Evolutionary conservation across 2,888 invertebrate species (phyloP).

Genomic region (Sepioteuthis lessoniana): DNA sequence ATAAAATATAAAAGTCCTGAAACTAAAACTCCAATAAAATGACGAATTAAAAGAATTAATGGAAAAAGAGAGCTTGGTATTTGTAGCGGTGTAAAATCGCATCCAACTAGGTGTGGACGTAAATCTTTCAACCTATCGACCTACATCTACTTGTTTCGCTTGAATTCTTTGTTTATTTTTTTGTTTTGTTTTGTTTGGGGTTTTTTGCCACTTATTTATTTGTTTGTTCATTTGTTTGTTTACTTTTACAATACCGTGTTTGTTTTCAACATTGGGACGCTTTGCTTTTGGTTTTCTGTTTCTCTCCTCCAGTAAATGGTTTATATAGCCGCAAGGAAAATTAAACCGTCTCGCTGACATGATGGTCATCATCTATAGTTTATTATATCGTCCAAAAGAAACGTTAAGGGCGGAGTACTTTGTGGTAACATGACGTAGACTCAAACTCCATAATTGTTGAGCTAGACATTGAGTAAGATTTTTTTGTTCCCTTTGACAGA

Average conservation of each 20-base stretch:
- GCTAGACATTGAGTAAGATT: not conserved
- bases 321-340: not conserved
- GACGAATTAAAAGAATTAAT: too few species aligned
- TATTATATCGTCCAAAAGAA: not conserved
- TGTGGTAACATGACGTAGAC: not conserved
- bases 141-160: not conserved
- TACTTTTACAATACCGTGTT: not conserved
- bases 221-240: not conserved
- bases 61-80: not conserved
- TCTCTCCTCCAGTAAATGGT: not conserved
- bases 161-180: not conserved
- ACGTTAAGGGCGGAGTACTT: not conserved
- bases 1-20: not conserved
- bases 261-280: not conserved
- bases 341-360: not conserved
- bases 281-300: not conserved
- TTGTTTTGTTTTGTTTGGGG: too few species aligned
- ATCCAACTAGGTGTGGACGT: not conserved
- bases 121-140: slow-evolving; percentile 5
- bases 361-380: not conserved
- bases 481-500: not conserved
- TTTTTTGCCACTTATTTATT: not conserved
- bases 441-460: not conserved
- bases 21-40: too few species aligned
- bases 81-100: not conserved